Conservation (phyloP, 1,140 invertebrate genomes). For the Propsilocerus akamusi region DNA sequence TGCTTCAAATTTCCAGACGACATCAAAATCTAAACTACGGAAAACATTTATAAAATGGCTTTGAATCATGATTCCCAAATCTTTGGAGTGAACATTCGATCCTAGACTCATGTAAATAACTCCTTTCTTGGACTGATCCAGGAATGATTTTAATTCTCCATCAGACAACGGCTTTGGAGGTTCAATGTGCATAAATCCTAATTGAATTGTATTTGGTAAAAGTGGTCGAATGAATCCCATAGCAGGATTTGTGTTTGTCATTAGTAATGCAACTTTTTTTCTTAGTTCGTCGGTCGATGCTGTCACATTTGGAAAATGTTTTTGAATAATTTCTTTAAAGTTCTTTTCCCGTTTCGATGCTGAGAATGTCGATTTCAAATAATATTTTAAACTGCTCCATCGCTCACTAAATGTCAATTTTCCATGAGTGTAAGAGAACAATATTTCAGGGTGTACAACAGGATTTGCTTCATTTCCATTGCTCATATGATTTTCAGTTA, state of each 20-base stretch:
- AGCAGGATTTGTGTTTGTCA: constrained; percentile 33
- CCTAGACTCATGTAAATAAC: constrained; percentile 41
- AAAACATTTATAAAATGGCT: background rate
- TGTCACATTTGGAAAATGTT: constrained; percentile 7
- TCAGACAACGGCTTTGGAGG: constrained; percentile 18
- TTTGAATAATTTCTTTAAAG: background rate
- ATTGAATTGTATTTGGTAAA: constrained; percentile 31
- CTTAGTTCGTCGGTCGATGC: constrained; percentile 15
- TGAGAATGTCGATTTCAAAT: background rate
- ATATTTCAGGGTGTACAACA: background rate
- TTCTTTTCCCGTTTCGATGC: constrained; percentile 8
- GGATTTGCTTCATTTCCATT: background rate
- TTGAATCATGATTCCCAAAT: background rate
- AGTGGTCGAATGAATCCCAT: constrained; percentile 27
- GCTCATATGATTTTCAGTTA: background rate
- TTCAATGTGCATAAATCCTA: constrained; percentile 34
- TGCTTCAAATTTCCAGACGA: constrained; percentile 26
- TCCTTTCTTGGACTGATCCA: constrained; percentile 31
- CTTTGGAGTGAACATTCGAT: constrained; percentile 27
- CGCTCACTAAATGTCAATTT: background rate
- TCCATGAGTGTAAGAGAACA: background rate
- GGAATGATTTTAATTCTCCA: constrained; percentile 26
- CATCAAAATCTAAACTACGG: constrained; percentile 1
- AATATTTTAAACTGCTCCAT: background rate
- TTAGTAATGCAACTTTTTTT: constrained; percentile 25